A percentile compares a stretch with the other conserved stretches of the same genome.
These are phyloP conservation scores for Magallana gigas DNA, from an alignment of 1,140 invertebrate genomes.

Conservation along the genomic window DNA sequence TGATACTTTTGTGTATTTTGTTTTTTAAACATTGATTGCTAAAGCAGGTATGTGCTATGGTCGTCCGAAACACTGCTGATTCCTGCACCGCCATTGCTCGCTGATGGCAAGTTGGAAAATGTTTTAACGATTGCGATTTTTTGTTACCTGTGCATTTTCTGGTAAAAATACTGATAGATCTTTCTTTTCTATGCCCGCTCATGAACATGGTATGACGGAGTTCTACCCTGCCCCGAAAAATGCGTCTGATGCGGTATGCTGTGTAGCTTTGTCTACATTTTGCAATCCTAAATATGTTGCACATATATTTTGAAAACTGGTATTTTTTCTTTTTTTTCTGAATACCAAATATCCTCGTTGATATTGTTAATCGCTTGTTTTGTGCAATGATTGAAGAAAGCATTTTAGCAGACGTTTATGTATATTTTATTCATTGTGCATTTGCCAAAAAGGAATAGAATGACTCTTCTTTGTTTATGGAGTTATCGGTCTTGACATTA, in stretches of 20 bases:
- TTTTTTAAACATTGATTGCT: no score
- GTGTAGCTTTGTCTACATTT: conserved; percentile 16
- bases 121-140: no score
- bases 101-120: no score
- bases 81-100: no score
- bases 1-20: no score
- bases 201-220: conserved; percentile 40
- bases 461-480: no score
- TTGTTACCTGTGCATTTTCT: neutral
- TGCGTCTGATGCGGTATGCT: conserved; percentile 22
- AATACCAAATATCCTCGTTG: neutral
- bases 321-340: neutral
- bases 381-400: neutral
- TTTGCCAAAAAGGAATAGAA: no score
- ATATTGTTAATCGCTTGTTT: neutral
- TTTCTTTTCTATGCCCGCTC: neutral
- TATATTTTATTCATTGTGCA: no score
- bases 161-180: neutral
- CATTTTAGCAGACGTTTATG: neutral
- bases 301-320: conserved; percentile 22
- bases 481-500: no score
- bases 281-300: conserved; percentile 19
- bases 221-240: neutral
- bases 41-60: no score
- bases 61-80: no score